Evolutionary conservation across 2,888 invertebrate genomes (phyloP), one percentile per base, ranked within the genome.

Genomic region (Drosophila diplacantha): DNA sequence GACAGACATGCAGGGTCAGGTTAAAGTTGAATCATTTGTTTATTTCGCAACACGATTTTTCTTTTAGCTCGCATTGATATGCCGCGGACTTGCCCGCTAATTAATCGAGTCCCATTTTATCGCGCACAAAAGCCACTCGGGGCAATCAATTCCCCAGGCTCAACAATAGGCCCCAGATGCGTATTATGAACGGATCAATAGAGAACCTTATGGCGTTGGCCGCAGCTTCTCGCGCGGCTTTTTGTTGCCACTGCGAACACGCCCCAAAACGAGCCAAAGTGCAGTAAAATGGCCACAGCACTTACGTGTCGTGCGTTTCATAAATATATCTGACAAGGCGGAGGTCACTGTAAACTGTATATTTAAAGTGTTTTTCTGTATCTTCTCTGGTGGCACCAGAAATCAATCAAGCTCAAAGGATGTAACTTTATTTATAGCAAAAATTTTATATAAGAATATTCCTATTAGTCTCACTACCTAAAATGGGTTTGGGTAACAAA

Each of bases 11-110:
- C 86, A 83, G 77, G 84, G 85, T 77, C 86, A 85, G 86, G 85
- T 86, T 83, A 85, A 86, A 85, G 85, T 86, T 85, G 80, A 85
- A 84, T 78, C 83, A 85, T 85, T 85, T 85, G 77, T 77, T 74
- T 72, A 57, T 54, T 71, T 71, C 31, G 73, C 72, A 69, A 83
- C 81, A 81, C 81, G 81, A 81, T 81, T 81, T 81, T 73, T 80
- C 81, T 80, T 65, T 84, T 75, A 71, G 65, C 73, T 34, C 50
- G 43, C 65, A 74, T 78, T 65, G 81, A 81, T 73, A 81, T 61
- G 72, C 72, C 52, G 22, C 57, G 44, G 51, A 63, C 61, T 46
- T 49, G 75, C 53, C 68, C 62, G 77, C 78, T 83, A 79, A 79
- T 79, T 79, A 83, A 79, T 83, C 73, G 83, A 62, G 63, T 75